Percentiles rank a stretch among this genome's conserved stretches.
Conservation (phyloP, 2,797 vertebrate species). For the Chelon auratus region DNA sequence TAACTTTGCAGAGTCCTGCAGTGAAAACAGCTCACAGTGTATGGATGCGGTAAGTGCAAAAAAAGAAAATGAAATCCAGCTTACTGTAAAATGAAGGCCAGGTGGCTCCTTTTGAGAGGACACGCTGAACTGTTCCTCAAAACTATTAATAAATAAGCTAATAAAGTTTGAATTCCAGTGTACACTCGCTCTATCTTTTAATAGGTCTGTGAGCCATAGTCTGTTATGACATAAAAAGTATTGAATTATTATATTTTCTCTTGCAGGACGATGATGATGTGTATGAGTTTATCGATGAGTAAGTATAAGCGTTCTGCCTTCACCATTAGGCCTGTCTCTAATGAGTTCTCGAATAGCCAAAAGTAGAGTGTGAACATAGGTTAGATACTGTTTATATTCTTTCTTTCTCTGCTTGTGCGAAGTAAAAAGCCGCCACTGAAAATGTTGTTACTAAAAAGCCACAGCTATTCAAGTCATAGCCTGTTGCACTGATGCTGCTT, state of each 20-base stretch:
- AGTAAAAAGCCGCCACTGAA: not conserved
- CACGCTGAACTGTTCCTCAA: not conserved
- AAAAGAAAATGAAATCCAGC: constrained; percentile 3
- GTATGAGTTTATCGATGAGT: constrained; percentile 85
- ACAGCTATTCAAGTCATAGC: not conserved
- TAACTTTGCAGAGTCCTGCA: constrained; percentile 74
- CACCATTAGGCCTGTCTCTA: not conserved
- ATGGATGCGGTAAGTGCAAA: constrained; percentile 69
- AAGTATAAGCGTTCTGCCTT: constrained; percentile 58
- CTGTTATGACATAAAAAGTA: not conserved
- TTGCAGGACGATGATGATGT: constrained; percentile 73
- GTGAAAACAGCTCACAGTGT: constrained; percentile 67
- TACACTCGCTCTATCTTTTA: not conserved
- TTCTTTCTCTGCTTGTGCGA: not conserved
- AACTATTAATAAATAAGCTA: not conserved
- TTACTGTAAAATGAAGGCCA: not conserved
- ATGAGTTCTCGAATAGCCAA: rapidly evolving
- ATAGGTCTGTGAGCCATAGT: too few species aligned
- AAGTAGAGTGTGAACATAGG: not conserved
- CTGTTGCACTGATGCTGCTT: not conserved
- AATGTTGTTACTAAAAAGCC: not conserved
- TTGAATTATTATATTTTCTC: constrained; percentile 26
- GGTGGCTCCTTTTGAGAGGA: not conserved
- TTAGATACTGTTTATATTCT: not conserved
- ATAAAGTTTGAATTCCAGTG: not conserved